phyloP scores from a whole-genome alignment of 2,888 invertebrate genomes.

The Tiliacea aurago region DNA sequence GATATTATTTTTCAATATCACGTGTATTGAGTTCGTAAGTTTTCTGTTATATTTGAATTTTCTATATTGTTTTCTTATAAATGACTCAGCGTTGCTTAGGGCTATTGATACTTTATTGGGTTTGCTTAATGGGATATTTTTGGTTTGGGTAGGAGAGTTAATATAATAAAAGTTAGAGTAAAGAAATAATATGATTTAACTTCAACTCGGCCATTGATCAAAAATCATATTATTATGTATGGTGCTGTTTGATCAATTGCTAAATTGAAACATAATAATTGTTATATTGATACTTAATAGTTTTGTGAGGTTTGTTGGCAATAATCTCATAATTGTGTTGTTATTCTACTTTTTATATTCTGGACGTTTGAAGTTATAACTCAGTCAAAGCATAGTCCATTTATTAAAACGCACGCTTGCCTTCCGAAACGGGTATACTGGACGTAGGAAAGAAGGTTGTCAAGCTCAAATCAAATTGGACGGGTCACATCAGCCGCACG shows the following conservation, averaged over 20 bases:
- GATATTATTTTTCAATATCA: constrained; percentile 63
- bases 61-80: constrained; percentile 45
- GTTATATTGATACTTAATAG: not conserved
- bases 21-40: constrained; percentile 37
- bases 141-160: constrained; percentile 10
- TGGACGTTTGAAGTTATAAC: not conserved
- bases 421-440: not conserved
- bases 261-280: constrained; percentile 36
- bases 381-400: not conserved
- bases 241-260: not conserved
- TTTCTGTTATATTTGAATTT: constrained; percentile 56
- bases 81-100: constrained; percentile 36
- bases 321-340: no score
- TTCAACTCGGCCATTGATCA: not conserved
- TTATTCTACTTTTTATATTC: not conserved
- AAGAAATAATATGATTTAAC: constrained; percentile 6
- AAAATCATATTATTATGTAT: not conserved
- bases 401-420: not conserved
- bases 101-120: constrained; percentile 19
- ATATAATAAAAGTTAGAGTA: constrained; percentile 14
- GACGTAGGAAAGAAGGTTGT: not conserved
- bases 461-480: not conserved
- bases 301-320: not conserved
- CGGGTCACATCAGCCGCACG: not conserved
- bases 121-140: not conserved